Conservation (phyloP, 2,797 vertebrate genomes). For the Eremophila alpestris region DNA sequence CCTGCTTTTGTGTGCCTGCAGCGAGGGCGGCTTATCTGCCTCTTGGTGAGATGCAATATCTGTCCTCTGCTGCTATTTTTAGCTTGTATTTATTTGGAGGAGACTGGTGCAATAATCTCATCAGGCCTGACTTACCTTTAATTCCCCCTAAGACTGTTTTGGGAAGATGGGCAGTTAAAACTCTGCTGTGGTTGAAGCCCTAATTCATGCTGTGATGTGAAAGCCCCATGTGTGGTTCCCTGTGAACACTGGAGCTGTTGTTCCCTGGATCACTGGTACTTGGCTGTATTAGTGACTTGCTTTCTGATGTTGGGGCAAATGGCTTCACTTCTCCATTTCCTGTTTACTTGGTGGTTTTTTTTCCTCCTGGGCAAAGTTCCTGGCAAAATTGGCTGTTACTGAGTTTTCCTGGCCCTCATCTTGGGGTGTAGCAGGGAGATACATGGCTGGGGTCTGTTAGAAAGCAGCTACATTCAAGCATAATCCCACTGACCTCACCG, state of each 20-base stretch:
- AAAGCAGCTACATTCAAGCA: not conserved
- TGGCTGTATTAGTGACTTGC: not conserved
- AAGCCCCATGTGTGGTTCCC: not conserved
- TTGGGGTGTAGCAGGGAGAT: not conserved
- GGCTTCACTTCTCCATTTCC: not conserved
- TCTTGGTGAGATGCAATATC: not conserved
- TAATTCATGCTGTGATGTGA: not conserved
- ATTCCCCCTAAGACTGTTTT: not conserved
- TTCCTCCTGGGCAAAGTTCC: not conserved
- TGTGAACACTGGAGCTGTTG: not conserved
- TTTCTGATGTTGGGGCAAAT: not conserved
- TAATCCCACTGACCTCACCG: not conserved
- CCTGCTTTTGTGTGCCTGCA: slow-evolving; percentile 10
- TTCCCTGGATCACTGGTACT: not conserved
- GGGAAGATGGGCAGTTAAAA: not conserved
- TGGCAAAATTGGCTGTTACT: not conserved
- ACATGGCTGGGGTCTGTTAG: not conserved
- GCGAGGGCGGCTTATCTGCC: not conserved
- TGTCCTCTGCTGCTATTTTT: slow-evolving; percentile 35
- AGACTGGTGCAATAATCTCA: not conserved
- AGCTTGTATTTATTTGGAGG: slow-evolving; percentile 15
- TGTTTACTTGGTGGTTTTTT: not conserved
- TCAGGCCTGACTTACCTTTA: not conserved
- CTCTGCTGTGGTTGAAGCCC: not conserved
- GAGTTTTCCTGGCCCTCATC: not conserved